Conservation (phyloP, 2,797 vertebrate species). For the Steatocranus sp. region DNA sequence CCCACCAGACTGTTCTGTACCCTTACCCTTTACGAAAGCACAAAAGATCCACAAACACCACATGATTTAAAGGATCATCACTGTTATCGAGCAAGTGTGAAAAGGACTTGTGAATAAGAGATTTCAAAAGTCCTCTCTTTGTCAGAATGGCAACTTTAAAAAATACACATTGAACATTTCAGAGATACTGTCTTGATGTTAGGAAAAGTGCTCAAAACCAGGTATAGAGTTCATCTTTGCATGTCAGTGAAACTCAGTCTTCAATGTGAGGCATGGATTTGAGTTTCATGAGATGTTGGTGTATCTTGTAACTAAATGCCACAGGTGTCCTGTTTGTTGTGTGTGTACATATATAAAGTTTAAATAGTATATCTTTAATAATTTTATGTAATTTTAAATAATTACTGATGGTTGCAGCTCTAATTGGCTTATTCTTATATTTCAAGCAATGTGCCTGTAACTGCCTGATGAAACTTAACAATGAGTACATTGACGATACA, state of each 20-base stretch:
- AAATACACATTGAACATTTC: rapidly evolving
- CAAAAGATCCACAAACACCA: background rate
- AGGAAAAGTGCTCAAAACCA: background rate
- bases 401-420: background rate
- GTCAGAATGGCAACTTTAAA: background rate
- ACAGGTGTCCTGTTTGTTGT: background rate
- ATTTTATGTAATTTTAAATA: background rate
- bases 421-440: background rate
- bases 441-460: background rate
- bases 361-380: background rate
- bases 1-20: constrained; percentile 37
- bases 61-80: background rate
- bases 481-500: background rate
- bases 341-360: background rate
- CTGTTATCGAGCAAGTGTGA: background rate
- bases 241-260: background rate
- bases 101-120: background rate
- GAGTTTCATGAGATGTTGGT: background rate
- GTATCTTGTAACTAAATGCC: background rate
- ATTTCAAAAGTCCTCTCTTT: background rate
- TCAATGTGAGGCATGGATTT: background rate
- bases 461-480: background rate
- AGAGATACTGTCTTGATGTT: background rate
- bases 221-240: background rate
- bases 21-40: background rate